phyloP scores from a whole-genome alignment of 2,113 vertebrate species.

The Toxotes chatareus region DNA sequence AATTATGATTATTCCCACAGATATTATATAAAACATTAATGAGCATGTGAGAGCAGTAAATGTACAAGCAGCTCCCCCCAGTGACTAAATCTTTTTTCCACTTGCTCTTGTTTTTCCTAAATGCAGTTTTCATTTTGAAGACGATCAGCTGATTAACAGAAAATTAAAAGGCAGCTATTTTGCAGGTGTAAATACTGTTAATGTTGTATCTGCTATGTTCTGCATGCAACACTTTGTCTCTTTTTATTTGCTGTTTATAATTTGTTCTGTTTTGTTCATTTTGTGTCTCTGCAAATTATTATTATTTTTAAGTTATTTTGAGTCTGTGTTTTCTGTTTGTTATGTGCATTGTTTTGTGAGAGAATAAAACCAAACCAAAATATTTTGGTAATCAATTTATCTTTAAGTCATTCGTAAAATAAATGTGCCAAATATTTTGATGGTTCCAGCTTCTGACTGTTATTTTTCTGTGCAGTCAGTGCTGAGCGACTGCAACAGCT shows the following conservation, averaged over 20 bases:
- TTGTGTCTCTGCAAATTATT: neutral
- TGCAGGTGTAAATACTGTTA: too few relatives aligned
- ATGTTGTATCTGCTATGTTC: too few relatives aligned
- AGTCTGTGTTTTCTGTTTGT: neutral
- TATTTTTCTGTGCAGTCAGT: neutral
- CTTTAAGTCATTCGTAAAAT: neutral
- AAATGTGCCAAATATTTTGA: neutral
- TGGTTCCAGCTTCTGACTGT: neutral
- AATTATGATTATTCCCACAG: neutral
- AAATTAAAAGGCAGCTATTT: neutral
- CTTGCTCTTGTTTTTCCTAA: neutral
- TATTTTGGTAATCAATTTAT: neutral
- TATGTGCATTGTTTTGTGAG: neutral
- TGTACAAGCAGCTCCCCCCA: slow-evolving; percentile 61
- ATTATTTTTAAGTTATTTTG: neutral
- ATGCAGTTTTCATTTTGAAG: neutral
- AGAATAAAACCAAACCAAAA: neutral
- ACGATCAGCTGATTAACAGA: neutral
- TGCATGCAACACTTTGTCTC: neutral
- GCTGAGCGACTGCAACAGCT: neutral
- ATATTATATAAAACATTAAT: slow-evolving; percentile 8
- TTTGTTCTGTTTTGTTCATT: neutral
- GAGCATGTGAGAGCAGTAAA: slow-evolving; percentile 3
- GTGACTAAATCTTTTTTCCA: slow-evolving; percentile 32
- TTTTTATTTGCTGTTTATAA: neutral